Evolutionary conservation across 2,888 invertebrate genomes (phyloP), one percentile per base, ranked within the genome.

Genomic region (Cephalotes varians): DNA sequence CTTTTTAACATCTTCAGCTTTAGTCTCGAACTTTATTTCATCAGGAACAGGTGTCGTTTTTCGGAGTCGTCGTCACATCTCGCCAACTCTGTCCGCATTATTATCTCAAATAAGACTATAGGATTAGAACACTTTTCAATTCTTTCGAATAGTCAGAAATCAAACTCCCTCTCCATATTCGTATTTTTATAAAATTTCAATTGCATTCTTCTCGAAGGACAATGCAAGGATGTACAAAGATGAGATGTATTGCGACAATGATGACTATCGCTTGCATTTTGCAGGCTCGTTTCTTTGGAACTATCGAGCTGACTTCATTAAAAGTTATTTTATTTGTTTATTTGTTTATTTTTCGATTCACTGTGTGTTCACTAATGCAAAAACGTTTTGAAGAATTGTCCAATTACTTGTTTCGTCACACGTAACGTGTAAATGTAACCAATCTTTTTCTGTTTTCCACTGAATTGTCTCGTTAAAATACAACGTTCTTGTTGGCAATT

Each of bases 161-260:
- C 73, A 69, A 74, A 74, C 67, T 62, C 28, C 37, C 49, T 69
- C 58, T 37, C 44, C 21, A n/a, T 56, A 79, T 79, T 73, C 64
- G 49, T 49, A 56, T 62, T 74, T 69, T 81, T 62, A 34, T 37
- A 21, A 67, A 44, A 62, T 69, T 74, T 54, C 37, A 60, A 81
- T 81, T 74, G 73, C 60, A 62, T 73, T 67, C 51, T 79, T 10
- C 44, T 64, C 47, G 44, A n/a, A n/a, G n/a, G n/a, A n/a, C n/a
- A n/a, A n/a, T n/a, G n/a, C n/a, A n/a, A n/a, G n/a, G n/a, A n/a
- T n/a, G n/a, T n/a, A 15, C 58, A 51, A 54, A 12, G 51, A 62
- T 25, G 25, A 44, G 34, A 56, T 67, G 21, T 18, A 54, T 5
- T 47, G 34, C 15, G 60, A 47, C 49, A 7, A 37, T 37, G 62